These are phyloP conservation scores for Danio jaintianensis DNA, from an alignment of 2,797 vertebrate genomes.

Conservation along the genomic window DNA sequence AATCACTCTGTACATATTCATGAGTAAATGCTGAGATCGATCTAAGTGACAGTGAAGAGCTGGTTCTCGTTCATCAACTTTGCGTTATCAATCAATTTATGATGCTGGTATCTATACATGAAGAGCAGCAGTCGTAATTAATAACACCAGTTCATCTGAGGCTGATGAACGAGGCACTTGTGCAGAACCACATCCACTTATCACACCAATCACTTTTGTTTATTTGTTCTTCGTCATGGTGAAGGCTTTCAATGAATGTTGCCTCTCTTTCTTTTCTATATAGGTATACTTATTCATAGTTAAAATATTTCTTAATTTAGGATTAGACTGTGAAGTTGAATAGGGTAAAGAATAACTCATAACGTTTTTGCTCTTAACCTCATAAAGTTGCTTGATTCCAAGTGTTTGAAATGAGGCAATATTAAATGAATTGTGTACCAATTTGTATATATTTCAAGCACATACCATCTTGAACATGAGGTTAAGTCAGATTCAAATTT, in stretches of 20 bases:
- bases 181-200: slow-evolving; percentile 72
- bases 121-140: slow-evolving; percentile 74
- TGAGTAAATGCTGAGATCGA: slow-evolving; percentile 61
- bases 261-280: background rate
- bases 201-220: slow-evolving; percentile 58
- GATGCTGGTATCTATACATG: slow-evolving; percentile 40
- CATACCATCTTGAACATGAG: too few species aligned
- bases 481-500: too few species aligned
- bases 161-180: slow-evolving; percentile 72
- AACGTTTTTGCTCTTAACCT: too few species aligned
- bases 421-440: too few species aligned
- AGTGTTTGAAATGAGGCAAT: too few species aligned
- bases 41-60: slow-evolving; percentile 62
- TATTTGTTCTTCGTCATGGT: slow-evolving; percentile 39
- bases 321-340: too few species aligned
- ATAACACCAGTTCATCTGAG: slow-evolving; percentile 74
- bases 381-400: too few species aligned
- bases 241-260: slow-evolving; percentile 12
- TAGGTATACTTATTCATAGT: background rate
- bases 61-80: slow-evolving; percentile 60
- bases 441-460: too few species aligned
- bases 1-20: slow-evolving; percentile 59
- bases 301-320: slow-evolving; percentile 14
- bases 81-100: slow-evolving; percentile 52
- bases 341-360: too few species aligned